Base-by-base conservation (phyloP, 2,888 invertebrate species). In the Nomada fucata region DNA sequence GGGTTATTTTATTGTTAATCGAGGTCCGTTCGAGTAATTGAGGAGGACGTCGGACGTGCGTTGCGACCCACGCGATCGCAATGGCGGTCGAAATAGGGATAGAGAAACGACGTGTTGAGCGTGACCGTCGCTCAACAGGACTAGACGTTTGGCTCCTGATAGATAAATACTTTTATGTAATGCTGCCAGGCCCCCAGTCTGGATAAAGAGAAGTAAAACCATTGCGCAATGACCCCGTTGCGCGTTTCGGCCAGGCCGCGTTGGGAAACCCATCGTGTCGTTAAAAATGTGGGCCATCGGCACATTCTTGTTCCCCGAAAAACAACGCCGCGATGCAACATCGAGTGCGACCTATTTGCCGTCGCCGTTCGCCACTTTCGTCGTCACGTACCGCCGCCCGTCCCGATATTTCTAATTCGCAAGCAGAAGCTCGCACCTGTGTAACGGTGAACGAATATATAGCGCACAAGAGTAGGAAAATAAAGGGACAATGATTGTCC, bases 281-380 rank as follows among this genome's bases (percentile, higher is more conserved):
- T 89, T 89, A 83, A 89, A 89, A 90, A 91, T 89, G 89, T 91
- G 86, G 91, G 91, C 87, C 90, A 89, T 87, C 88, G 85, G 86
- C 83, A 89, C 85, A 84, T 86, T 89, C 85, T 84, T 79, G 61
- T 82, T 77, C 78, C 76, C 83, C 82, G 84, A 86, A 89, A 36
- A 89, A 89, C 88, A 86, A 82, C 23, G 50, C 53, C 42, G 59
- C 61, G 23, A 55, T 61, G 64, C 73, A 53, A 57, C 23, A 79
- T 13, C 53, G 20, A 15, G 20, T 11, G 13, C 57, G 83, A 70
- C 53, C 80, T 44, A 42, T 72, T 72, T 52, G 26, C 13, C 50
- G 11, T 36, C 11, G 29, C 5, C 26, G 23, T 29, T 18, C 23
- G 53, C 71, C 36, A 29, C 64, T 72, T 53, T 72, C 65, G 10